phyloP scores from a whole-genome alignment of 2,888 invertebrate genomes.

The Ectobius pallidus region DNA sequence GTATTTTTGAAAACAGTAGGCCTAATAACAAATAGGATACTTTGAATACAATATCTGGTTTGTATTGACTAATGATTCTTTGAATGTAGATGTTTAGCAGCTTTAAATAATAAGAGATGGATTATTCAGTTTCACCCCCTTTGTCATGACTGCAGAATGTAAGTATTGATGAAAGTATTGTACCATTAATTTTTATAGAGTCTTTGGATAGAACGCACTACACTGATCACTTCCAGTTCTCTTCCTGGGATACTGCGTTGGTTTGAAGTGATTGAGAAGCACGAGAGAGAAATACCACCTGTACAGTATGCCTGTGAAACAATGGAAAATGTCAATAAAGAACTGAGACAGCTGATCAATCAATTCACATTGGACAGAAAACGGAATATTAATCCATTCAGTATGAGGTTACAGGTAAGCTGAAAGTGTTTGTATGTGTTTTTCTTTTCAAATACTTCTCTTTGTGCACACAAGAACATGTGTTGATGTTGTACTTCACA shows the following conservation, averaged over 20 bases:
- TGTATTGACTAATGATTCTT: too few species aligned
- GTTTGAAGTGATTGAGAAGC: conserved; percentile 85
- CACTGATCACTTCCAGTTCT: conserved; percentile 78
- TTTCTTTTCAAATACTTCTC: not conserved
- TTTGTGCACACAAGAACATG: not conserved
- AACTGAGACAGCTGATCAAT: conserved; percentile 78
- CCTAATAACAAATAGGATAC: too few species aligned
- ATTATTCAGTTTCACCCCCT: too few species aligned
- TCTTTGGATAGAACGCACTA: conserved; percentile 93
- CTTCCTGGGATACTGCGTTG: conserved; percentile 92
- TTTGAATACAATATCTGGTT: too few species aligned
- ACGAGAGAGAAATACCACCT: conserved; percentile 79
- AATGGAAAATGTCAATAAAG: conserved; percentile 87
- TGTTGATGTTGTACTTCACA: too few species aligned
- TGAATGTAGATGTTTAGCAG: too few species aligned
- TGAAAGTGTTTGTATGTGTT: too few species aligned
- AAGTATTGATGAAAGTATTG: too few species aligned
- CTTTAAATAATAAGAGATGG: too few species aligned
- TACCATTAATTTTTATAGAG: conserved; percentile 60
- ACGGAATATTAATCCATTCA: conserved; percentile 87
- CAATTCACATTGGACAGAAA: conserved; percentile 82
- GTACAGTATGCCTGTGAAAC: conserved; percentile 93
- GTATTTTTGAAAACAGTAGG: too few species aligned
- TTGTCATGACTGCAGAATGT: too few species aligned
- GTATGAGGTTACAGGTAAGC: conserved; percentile 79